Conservation (phyloP, 2,888 invertebrate species). For the Trichogramma dendrolimi region DNA sequence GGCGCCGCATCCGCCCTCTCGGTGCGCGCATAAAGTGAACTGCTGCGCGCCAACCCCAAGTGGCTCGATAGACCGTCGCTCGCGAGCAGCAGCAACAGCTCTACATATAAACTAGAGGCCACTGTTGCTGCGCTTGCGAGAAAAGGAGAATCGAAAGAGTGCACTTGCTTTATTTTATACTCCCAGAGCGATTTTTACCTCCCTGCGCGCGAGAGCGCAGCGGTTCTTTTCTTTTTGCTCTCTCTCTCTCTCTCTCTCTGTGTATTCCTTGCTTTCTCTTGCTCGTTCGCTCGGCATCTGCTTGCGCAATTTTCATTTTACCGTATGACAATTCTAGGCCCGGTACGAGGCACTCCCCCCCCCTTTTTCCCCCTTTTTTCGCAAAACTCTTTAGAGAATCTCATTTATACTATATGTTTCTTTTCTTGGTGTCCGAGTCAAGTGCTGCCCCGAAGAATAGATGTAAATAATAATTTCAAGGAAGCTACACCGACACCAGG, state of each 20-base stretch:
- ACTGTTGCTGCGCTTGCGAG: neutral
- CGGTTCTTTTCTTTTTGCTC: neutral
- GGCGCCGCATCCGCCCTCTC: neutral
- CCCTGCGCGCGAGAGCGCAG: neutral
- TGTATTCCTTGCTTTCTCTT: constrained; percentile 9
- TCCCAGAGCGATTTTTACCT: neutral
- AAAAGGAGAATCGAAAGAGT: constrained; percentile 14
- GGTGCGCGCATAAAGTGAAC: neutral
- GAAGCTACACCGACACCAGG: too few species aligned
- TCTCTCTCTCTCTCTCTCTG: neutral
- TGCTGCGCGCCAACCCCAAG: neutral
- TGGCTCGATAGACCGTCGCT: neutral
- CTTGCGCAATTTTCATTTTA: too few species aligned
- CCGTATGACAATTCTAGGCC: too few species aligned
- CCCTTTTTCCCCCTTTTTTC: too few species aligned
- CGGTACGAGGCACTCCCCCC: too few species aligned
- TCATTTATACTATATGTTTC: too few species aligned
- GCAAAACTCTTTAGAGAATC: too few species aligned
- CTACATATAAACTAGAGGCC: neutral
- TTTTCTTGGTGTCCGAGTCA: too few species aligned
- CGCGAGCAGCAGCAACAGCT: too few species aligned
- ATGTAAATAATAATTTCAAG: too few species aligned
- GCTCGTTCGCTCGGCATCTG: too few species aligned
- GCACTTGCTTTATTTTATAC: constrained; percentile 8
- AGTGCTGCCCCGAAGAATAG: too few species aligned